Conservation (phyloP, 2,113 vertebrate species). For the Alaudala cheleensis region DNA sequence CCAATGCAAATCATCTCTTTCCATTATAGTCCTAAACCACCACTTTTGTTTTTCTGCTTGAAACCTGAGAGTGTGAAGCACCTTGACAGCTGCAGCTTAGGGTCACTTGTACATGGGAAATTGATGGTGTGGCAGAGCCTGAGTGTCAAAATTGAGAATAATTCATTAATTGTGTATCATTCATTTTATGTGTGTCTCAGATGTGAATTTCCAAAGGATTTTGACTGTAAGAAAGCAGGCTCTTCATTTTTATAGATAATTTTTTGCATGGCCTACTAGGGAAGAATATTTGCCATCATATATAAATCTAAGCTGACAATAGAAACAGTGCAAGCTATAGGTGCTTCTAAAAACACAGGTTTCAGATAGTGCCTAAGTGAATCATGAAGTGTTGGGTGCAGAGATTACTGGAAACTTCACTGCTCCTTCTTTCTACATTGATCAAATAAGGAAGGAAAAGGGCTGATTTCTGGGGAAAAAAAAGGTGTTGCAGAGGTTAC, state of each 20-base stretch:
- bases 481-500: background rate
- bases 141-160: background rate
- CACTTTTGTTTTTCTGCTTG: background rate
- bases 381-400: accelerated
- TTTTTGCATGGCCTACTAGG: background rate
- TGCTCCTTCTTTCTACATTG: background rate
- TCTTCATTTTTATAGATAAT: background rate
- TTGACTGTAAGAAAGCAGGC: background rate
- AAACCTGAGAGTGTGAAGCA: background rate
- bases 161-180: background rate
- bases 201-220: background rate
- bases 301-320: background rate
- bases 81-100: background rate
- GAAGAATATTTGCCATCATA: background rate
- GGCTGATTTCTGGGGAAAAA: background rate
- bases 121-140: background rate
- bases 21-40: background rate
- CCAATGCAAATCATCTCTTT: background rate
- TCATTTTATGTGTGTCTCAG: background rate
- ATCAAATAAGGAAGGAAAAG: background rate
- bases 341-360: background rate
- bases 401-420: background rate
- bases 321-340: background rate
- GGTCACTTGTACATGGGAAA: background rate
- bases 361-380: background rate